Conservation (phyloP, 2,888 invertebrate genomes). For the Melanotus villosus region DNA sequence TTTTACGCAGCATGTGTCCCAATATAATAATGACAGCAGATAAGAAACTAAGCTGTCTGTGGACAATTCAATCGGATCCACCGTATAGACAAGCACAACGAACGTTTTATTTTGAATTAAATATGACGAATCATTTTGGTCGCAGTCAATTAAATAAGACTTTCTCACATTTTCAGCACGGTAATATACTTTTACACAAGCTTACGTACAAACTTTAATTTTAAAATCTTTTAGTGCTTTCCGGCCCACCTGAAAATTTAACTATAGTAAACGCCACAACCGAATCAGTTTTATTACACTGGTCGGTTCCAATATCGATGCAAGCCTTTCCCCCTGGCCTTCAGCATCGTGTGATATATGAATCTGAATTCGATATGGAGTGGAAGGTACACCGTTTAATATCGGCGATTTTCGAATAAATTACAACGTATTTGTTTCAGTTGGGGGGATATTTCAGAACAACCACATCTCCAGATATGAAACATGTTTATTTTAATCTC, state of each 20-base stretch:
- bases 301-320: conserved; percentile 70
- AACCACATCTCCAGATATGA: conserved; percentile 27
- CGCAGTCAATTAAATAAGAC: conserved; percentile 69
- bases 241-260: conserved; percentile 69
- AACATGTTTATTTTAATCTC: conserved; percentile 65
- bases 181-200: conserved; percentile 62
- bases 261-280: conserved; percentile 67
- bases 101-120: conserved; percentile 73
- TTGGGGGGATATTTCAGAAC: conserved; percentile 39
- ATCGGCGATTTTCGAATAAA: background rate
- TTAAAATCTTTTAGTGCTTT: conserved; percentile 65
- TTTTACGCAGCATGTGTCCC: conserved; percentile 23
- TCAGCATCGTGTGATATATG: conserved; percentile 70
- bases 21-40: conserved; percentile 46
- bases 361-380: conserved; percentile 68
- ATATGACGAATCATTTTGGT: conserved; percentile 76
- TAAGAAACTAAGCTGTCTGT: conserved; percentile 67
- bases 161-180: conserved; percentile 73
- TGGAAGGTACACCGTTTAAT: conserved; percentile 65
- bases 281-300: conserved; percentile 68
- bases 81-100: conserved; percentile 71
- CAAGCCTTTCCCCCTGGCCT: conserved; percentile 70
- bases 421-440: conserved; percentile 35
- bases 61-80: conserved; percentile 70
- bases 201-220: conserved; percentile 1